phyloP scores from a whole-genome alignment of 2,797 vertebrate genomes.

The Streptopelia turtur region DNA sequence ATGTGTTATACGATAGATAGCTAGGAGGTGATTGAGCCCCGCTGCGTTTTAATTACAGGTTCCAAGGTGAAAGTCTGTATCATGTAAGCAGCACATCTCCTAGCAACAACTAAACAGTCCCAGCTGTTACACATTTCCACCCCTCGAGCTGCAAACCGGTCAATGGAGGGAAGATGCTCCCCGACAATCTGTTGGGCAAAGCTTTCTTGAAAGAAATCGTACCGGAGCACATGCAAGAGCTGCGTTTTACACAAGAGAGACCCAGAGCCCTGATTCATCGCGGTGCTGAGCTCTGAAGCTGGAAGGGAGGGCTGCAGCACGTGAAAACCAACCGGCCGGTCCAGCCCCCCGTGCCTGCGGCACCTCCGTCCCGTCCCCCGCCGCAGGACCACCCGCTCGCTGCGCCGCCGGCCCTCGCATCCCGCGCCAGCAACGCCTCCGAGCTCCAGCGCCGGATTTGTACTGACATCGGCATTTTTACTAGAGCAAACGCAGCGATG shows the following conservation, averaged over 20 bases:
- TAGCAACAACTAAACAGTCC: background rate
- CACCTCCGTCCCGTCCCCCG: background rate
- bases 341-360: background rate
- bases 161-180: background rate
- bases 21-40: background rate
- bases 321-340: accelerated
- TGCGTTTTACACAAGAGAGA: background rate
- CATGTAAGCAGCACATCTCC: background rate
- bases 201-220: background rate
- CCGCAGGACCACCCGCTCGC: background rate
- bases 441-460: background rate
- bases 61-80: conserved; percentile 35
- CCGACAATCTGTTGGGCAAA: background rate
- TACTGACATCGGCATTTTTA: background rate
- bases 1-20: background rate
- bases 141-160: background rate
- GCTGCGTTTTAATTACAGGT: background rate
- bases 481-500: accelerated
- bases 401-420: accelerated
- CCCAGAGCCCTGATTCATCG: background rate
- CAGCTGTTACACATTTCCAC: background rate
- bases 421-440: background rate
- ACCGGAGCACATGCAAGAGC: background rate
- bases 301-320: background rate
- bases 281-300: accelerated